Percentiles rank a stretch among this genome's conserved stretches.
Evolutionary conservation across 2,797 vertebrate genomes (phyloP).

Genomic region (Graptemys geographica): DNA sequence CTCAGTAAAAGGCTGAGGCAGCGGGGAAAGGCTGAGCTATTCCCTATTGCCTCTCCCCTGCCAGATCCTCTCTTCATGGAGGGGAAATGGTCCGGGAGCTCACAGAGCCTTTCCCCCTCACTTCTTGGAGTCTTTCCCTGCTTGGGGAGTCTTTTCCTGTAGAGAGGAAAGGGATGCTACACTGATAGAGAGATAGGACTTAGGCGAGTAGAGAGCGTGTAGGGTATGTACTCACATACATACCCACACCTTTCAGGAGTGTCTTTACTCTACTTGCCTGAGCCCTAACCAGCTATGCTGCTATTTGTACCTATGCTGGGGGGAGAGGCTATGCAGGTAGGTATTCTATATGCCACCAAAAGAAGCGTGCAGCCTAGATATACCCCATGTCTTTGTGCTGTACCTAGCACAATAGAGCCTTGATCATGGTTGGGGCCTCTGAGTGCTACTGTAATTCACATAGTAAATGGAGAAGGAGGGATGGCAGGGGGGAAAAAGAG

Average conservation of each 20-base stretch:
- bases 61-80: not conserved
- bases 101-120: not conserved
- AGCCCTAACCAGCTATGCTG: not conserved
- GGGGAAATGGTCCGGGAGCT: not conserved
- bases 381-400: not conserved
- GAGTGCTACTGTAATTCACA: not conserved
- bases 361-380: not conserved
- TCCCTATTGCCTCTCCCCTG: not conserved
- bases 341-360: too few relatives aligned
- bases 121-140: not conserved
- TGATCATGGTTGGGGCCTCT: not conserved
- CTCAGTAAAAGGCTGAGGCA: not conserved
- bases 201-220: not conserved
- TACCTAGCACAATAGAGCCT: not conserved
- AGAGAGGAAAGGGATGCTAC: not conserved
- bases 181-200: not conserved
- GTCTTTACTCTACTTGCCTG: too few relatives aligned
- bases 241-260: too few relatives aligned
- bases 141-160: too few relatives aligned
- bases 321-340: not conserved
- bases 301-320: not conserved
- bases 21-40: not conserved
- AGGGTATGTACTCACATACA: not conserved
- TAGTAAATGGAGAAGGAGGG: not conserved
- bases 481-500: conserved; percentile 5